Base-by-base conservation (phyloP, 2,113 vertebrate genomes). In the Turdus rufiventris region DNA sequence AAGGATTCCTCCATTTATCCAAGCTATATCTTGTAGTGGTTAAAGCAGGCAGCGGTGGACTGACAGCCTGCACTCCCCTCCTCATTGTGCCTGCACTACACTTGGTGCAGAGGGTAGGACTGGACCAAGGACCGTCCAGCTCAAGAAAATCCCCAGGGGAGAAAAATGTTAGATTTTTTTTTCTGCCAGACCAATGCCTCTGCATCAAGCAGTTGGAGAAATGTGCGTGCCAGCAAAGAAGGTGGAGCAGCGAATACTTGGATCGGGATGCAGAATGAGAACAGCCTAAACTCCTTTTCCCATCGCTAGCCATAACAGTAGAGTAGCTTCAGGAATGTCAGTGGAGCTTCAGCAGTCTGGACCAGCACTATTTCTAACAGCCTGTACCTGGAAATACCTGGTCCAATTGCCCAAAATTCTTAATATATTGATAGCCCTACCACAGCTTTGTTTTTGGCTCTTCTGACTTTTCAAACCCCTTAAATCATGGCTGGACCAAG, bases 161-260 rank as follows among this genome's bases (percentile, higher is more conserved):
- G 33, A 74, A 66, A 66, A 48, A n/a, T 2, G 4, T 20, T 58
- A 25, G 5, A 3, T 67, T 70, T 73, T 23, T 23, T 50, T 63
- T 61, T 13, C 38, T 74, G 20, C n/a, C 31, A 58, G 51, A 43
- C 42, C 2, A 3, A 45, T 58, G 38, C 14, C 33, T 74, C 74
- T 75, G 75, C 62, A 58, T 53, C 38, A 45, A 29, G 42, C 8
- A 53, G 36, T 17, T n/a, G 53, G 25, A 26, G 9, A 45, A 88
- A 71, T 0, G 6, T 4, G 29, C 0, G 0, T 50, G 68, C 29
- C 74, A 82, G 3, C 12, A 51, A 18, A 78, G 31, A 60, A 76
- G n/a, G 43, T 71, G 21, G 25, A 70, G 19, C 50, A 86, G 29
- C 0, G 0, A 54, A 33, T 36, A 21, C 42, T 61, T 40, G 76